Percentiles rank a stretch among this genome's conserved stretches.
These are phyloP conservation scores for Holothuria leucospilota DNA, from an alignment of 53 echinoderm and acorn worm species.

Conservation along the genomic window DNA sequence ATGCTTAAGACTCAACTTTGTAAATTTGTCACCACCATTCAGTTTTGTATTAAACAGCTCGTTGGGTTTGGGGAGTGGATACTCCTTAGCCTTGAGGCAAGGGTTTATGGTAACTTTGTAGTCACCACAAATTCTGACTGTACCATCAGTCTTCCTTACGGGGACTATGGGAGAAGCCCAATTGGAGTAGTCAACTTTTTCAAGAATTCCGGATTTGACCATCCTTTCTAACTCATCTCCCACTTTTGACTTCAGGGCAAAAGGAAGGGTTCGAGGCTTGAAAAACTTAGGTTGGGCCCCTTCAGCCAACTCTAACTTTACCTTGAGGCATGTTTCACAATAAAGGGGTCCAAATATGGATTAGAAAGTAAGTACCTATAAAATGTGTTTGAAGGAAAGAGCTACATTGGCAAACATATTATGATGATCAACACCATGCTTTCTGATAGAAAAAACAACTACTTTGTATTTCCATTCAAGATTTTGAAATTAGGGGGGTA, in stretches of 20 bases:
- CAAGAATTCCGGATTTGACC: constrained; percentile 46
- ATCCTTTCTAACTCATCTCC: constrained; percentile 53
- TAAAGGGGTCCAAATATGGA: no score
- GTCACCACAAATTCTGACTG: constrained; percentile 65
- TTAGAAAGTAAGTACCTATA: no score
- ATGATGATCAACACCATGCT: no score
- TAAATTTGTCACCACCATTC: constrained; percentile 50
- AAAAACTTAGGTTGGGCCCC: no score
- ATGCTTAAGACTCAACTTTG: constrained; percentile 52
- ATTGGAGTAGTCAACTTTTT: constrained; percentile 52
- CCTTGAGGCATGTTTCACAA: no score
- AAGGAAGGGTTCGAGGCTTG: constrained; percentile 50
- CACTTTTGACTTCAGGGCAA: constrained; percentile 46
- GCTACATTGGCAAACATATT: no score
- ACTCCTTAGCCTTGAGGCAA: not conserved
- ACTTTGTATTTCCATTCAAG: no score
- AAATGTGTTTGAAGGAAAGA: no score
- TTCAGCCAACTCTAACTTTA: constrained; percentile 45
- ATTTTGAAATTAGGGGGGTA: no score
- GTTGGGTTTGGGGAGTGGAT: constrained; percentile 28
- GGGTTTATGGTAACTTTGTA: constrained; percentile 18
- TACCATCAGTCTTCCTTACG: constrained; percentile 48
- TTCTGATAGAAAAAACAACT: no score
- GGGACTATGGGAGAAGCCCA: constrained; percentile 68
- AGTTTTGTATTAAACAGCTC: constrained; percentile 28